Conservation (phyloP, 2,113 vertebrate species). For the Aix galericulata region DNA sequence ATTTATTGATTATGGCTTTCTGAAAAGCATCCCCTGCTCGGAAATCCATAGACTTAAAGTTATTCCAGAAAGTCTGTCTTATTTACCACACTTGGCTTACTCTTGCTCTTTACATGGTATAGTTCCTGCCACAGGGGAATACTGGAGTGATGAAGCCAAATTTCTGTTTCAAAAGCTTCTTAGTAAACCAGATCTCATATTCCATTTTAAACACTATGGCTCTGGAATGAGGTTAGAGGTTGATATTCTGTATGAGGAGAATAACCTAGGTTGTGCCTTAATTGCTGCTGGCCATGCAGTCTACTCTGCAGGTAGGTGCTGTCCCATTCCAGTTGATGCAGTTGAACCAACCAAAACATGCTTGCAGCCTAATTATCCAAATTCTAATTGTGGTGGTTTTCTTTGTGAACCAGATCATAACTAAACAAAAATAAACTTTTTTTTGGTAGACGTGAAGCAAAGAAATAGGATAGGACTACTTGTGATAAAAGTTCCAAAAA, state of each 20-base stretch:
- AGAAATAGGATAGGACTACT: neutral
- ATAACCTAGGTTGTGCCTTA: conserved; percentile 45
- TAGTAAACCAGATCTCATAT: conserved; percentile 73
- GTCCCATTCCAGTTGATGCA: neutral
- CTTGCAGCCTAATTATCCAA: neutral
- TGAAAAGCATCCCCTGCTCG: conserved; percentile 59
- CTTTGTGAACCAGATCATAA: neutral
- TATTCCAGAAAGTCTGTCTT: conserved; percentile 72
- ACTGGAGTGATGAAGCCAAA: conserved; percentile 82
- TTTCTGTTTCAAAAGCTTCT: conserved; percentile 78
- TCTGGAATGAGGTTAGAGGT: conserved; percentile 67
- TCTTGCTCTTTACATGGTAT: conserved; percentile 79
- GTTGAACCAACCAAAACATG: neutral
- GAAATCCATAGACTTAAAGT: conserved; percentile 75
- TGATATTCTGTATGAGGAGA: conserved; percentile 37
- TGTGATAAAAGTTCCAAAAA: neutral
- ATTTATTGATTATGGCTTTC: conserved; percentile 85
- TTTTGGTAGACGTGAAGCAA: neutral
- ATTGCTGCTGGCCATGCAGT: conserved; percentile 63
- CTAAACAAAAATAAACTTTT: neutral
- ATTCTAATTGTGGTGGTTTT: neutral
- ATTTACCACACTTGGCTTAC: conserved; percentile 78
- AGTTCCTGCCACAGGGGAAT: conserved; percentile 66
- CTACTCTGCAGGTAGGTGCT: conserved; percentile 3
- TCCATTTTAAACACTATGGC: conserved; percentile 73